A percentile compares a stretch with the other conserved stretches of the same genome.
Evolutionary conservation across 2,888 invertebrate genomes (phyloP).

Genomic region (Dasypolia templi): DNA sequence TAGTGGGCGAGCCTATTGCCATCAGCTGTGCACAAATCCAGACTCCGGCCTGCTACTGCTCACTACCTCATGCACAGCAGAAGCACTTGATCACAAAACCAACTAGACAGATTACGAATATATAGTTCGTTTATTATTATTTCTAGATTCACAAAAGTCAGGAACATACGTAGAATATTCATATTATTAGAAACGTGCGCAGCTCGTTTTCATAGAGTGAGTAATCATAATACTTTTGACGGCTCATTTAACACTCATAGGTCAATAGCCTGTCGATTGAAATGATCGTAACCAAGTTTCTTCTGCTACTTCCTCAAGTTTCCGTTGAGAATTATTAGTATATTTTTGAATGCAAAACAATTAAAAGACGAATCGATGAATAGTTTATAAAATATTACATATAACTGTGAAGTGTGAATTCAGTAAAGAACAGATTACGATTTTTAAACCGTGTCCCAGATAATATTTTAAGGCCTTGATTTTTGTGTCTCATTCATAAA

Average conservation of each 20-base stretch:
- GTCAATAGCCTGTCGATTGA: slow-evolving; percentile 26
- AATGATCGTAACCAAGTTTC: slow-evolving; percentile 46
- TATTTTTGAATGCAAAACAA: background rate
- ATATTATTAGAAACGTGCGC: background rate
- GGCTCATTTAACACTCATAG: slow-evolving; percentile 46
- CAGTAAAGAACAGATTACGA: background rate
- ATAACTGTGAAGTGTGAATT: background rate
- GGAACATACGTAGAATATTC: background rate
- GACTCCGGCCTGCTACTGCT: no score
- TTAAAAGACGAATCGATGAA: slow-evolving; percentile 4
- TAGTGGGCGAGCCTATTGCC: no score
- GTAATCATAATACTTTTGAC: slow-evolving; percentile 24
- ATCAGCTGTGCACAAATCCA: no score
- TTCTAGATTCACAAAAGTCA: background rate
- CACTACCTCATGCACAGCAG: no score
- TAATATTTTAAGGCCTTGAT: background rate
- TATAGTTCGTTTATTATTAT: background rate
- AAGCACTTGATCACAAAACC: no score
- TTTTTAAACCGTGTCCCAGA: background rate
- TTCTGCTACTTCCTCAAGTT: slow-evolving; percentile 40
- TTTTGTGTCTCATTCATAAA: background rate
- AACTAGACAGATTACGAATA: no score
- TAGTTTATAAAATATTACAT: background rate
- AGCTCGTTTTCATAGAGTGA: slow-evolving; percentile 4
- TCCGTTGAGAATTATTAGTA: slow-evolving; percentile 12